Conservation (phyloP, 2,888 invertebrate genomes). For the Helicoverpa assulta region DNA sequence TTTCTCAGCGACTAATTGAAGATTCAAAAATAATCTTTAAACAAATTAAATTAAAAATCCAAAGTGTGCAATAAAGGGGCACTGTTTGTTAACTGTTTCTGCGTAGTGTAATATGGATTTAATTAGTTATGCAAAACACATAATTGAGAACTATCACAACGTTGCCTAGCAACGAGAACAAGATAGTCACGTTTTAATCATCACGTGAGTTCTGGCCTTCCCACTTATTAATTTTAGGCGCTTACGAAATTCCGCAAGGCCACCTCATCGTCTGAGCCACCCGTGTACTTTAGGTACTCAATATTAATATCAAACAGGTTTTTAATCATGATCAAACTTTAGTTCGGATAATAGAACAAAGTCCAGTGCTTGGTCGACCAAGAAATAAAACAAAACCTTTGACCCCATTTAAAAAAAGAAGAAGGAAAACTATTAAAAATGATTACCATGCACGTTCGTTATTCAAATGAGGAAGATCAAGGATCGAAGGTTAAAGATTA, state of each 20-base stretch:
- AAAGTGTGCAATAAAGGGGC: too few relatives aligned
- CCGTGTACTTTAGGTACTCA: conserved; percentile 4
- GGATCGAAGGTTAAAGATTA: conserved; percentile 7
- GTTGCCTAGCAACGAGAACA: background rate
- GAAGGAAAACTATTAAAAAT: conserved; percentile 8
- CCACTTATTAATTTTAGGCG: conserved; percentile 7
- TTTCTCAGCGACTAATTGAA: background rate
- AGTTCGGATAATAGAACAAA: conserved; percentile 4
- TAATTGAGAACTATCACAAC: too few relatives aligned
- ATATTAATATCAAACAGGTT: conserved; percentile 9
- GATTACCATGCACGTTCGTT: background rate
- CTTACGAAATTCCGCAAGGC: conserved; percentile 16
- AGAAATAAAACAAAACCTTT: conserved; percentile 12
- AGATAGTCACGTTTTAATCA: conserved; percentile 19
- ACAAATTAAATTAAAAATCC: too few relatives aligned
- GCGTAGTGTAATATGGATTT: too few relatives aligned
- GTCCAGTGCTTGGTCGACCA: background rate
- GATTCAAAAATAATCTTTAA: too few relatives aligned
- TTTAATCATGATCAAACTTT: background rate
- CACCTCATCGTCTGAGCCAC: background rate
- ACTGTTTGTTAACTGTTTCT: too few relatives aligned
- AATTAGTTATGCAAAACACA: too few relatives aligned
- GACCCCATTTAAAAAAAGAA: conserved; percentile 1
- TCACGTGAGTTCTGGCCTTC: conserved; percentile 10
- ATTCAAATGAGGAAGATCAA: conserved; percentile 13